Conservation (phyloP, 1,140 invertebrate species). For the Drosophila paulistorum region DNA sequence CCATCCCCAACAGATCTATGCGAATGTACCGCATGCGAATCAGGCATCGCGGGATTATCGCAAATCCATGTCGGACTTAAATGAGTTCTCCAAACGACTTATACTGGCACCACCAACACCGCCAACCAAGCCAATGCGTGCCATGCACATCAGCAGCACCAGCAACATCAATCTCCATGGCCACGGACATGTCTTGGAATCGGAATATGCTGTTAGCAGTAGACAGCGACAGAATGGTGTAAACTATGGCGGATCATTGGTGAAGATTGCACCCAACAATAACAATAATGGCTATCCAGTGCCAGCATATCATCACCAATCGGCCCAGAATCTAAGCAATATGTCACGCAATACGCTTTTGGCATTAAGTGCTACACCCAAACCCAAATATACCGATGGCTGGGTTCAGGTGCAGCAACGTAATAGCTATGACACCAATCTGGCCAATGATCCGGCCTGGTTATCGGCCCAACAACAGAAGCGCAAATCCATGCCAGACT, state of each 20-base stretch:
- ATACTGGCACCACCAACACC: slow-evolving; percentile 71
- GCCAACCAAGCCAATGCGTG: slow-evolving; percentile 79
- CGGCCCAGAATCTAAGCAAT: slow-evolving; percentile 83
- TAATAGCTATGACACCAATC: slow-evolving; percentile 55
- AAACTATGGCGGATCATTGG: slow-evolving; percentile 67
- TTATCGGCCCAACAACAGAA: slow-evolving; percentile 87
- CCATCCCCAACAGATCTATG: slow-evolving; percentile 59
- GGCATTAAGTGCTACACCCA: slow-evolving; percentile 90
- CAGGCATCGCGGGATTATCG: slow-evolving; percentile 82
- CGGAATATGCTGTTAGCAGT: slow-evolving; percentile 59
- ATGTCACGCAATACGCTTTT: slow-evolving; percentile 91
- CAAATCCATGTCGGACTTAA: slow-evolving; percentile 84
- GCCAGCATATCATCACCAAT: slow-evolving; percentile 70
- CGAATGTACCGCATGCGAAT: slow-evolving; percentile 57
- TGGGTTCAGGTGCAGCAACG: slow-evolving; percentile 80
- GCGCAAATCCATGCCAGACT: slow-evolving; percentile 86
- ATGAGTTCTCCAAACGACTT: slow-evolving; percentile 78
- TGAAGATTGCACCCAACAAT: slow-evolving; percentile 65
- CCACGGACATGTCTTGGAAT: slow-evolving; percentile 52
- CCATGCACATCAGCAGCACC: slow-evolving; percentile 61
- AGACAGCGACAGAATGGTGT: slow-evolving; percentile 53
- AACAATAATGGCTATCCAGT: slow-evolving; percentile 41
- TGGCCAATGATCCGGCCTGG: slow-evolving; percentile 67
- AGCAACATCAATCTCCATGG: not conserved
- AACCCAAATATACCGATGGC: slow-evolving; percentile 86